Conservation (phyloP, 2,797 vertebrate genomes). For the Gymnocypris eckloni region DNA sequence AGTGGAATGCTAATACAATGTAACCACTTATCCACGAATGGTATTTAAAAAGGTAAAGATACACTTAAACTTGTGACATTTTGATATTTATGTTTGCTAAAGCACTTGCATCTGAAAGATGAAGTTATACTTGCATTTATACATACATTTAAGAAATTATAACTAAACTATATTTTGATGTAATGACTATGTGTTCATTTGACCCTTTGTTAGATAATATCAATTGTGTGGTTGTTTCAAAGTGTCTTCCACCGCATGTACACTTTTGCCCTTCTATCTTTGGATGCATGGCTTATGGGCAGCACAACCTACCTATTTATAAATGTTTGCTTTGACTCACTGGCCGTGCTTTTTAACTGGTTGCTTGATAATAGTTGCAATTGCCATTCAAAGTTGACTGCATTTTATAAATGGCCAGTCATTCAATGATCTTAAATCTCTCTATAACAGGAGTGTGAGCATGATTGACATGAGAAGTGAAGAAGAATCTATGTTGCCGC, state of each 20-base stretch:
- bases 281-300: constrained; percentile 40
- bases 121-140: not conserved
- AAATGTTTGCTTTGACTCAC: not conserved
- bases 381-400: not conserved
- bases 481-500: constrained; percentile 82
- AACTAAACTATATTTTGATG: not conserved
- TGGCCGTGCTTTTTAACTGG: not conserved
- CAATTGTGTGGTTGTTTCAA: not conserved
- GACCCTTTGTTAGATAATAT: not conserved
- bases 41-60: not conserved
- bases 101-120: not conserved
- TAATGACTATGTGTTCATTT: not conserved
- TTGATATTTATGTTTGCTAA: not conserved
- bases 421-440: not conserved
- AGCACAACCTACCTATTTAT: not conserved
- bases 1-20: constrained; percentile 1
- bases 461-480: constrained; percentile 95
- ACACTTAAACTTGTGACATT: not conserved
- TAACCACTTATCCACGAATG: not conserved
- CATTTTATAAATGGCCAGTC: not conserved
- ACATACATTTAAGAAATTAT: not conserved
- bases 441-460: constrained; percentile 85
- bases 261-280: constrained; percentile 4
- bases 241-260: not conserved
- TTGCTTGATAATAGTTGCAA: constrained; percentile 4